These are phyloP conservation scores for Spilosoma lubricipeda DNA, from an alignment of 2,888 invertebrate genomes.

Conservation along the genomic window DNA sequence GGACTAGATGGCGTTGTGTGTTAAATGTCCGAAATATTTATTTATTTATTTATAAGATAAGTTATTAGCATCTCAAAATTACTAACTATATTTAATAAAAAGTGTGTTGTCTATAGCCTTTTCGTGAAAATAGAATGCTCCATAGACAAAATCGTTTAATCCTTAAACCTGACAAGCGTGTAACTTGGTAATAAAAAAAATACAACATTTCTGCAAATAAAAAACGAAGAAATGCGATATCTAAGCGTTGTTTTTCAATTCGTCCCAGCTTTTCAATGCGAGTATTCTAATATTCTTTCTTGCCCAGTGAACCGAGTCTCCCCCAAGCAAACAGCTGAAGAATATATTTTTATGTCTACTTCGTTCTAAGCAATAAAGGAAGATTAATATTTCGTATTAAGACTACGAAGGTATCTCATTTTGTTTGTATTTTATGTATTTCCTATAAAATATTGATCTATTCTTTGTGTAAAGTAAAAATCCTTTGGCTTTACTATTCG, in stretches of 20 bases:
- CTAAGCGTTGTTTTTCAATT: conserved; percentile 55
- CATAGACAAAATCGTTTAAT: conserved; percentile 7
- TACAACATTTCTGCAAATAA: conserved; percentile 22
- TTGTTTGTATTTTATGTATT: conserved; percentile 47
- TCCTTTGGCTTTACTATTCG: neutral
- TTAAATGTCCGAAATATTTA: too few species aligned
- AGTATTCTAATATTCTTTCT: conserved; percentile 67
- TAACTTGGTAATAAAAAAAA: conserved; percentile 17
- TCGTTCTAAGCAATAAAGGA: conserved; percentile 57
- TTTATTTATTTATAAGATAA: too few species aligned
- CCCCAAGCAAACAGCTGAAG: conserved; percentile 49
- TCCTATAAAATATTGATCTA: conserved; percentile 23
- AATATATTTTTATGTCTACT: conserved; percentile 57
- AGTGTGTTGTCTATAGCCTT: neutral
- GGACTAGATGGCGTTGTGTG: too few species aligned
- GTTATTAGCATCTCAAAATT: neutral
- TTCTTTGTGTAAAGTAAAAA: neutral
- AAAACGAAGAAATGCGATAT: conserved; percentile 33
- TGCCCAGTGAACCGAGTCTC: conserved; percentile 58
- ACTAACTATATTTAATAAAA: neutral
- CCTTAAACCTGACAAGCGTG: neutral
- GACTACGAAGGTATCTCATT: conserved; percentile 50
- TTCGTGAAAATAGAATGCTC: neutral
- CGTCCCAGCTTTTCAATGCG: conserved; percentile 54
- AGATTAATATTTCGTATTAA: conserved; percentile 67